A percentile compares a stretch with the other conserved stretches of the same genome.
phyloP scores from a whole-genome alignment of 2,797 vertebrate genomes.

The Catamblyrhynchus diadema region DNA sequence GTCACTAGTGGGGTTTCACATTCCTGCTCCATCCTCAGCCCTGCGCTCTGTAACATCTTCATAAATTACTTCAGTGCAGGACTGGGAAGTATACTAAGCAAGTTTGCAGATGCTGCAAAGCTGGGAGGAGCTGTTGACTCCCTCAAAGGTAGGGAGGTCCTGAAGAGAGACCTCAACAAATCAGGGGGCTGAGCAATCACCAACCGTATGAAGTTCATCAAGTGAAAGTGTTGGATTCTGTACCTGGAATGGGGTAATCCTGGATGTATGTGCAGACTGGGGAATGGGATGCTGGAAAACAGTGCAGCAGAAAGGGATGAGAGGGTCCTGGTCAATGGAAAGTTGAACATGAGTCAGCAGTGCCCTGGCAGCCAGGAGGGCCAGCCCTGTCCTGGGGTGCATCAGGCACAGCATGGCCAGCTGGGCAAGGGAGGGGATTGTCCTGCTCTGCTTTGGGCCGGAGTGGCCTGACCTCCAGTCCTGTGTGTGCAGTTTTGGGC shows the following conservation, averaged over 20 bases:
- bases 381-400: accelerated
- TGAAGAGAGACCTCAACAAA: accelerated
- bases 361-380: background rate
- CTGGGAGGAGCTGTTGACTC: background rate
- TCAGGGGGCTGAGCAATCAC: background rate
- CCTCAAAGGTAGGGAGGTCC: background rate
- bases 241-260: background rate
- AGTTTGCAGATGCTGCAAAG: background rate
- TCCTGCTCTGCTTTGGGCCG: background rate
- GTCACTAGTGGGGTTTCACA: background rate
- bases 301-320: accelerated
- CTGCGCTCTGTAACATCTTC: background rate
- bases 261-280: accelerated
- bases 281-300: background rate
- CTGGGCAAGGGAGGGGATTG: background rate
- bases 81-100: background rate
- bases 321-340: accelerated
- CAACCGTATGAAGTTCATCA: background rate
- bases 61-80: accelerated
- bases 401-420: background rate
- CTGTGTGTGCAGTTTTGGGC: accelerated
- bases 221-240: background rate
- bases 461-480: accelerated
- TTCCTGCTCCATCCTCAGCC: background rate
- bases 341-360: accelerated